phyloP scores from a whole-genome alignment of 2,797 vertebrate genomes.

The Fundulus diaphanus region DNA sequence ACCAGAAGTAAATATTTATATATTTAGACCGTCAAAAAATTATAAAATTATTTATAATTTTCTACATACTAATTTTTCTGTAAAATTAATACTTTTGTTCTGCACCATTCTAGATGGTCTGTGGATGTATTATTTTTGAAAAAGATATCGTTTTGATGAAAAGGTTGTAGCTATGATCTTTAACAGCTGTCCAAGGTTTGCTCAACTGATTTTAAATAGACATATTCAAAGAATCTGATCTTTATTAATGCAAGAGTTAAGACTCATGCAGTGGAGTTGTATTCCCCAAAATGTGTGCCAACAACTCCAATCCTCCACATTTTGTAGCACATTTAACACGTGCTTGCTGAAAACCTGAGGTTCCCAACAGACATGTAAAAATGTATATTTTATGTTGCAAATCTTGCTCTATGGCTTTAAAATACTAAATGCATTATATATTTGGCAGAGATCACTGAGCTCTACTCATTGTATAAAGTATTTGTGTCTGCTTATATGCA shows the following conservation, averaged over 20 bases:
- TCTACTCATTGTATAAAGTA: background rate
- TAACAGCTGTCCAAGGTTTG: background rate
- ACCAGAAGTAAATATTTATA: too few species aligned
- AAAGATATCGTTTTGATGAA: too few species aligned
- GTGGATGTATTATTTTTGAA: too few species aligned
- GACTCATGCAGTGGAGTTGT: background rate
- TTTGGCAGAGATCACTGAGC: background rate
- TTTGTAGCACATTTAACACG: background rate
- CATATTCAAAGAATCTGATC: background rate
- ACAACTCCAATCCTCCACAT: background rate
- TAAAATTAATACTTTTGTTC: too few species aligned
- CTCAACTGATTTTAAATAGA: background rate
- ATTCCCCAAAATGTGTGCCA: background rate
- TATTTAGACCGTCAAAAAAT: too few species aligned
- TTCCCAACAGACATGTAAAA: background rate
- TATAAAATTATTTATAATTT: too few species aligned
- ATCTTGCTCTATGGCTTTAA: background rate
- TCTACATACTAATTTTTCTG: too few species aligned
- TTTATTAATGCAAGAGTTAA: background rate
- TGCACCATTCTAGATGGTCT: too few species aligned
- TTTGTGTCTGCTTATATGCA: slow-evolving; percentile 4
- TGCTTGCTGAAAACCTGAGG: background rate
- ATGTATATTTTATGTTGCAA: background rate
- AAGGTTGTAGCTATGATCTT: too few species aligned
- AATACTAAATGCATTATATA: background rate